These are phyloP conservation scores for Epinephelus cyanopodus DNA, from an alignment of 2,113 vertebrate species.

Conservation along the genomic window DNA sequence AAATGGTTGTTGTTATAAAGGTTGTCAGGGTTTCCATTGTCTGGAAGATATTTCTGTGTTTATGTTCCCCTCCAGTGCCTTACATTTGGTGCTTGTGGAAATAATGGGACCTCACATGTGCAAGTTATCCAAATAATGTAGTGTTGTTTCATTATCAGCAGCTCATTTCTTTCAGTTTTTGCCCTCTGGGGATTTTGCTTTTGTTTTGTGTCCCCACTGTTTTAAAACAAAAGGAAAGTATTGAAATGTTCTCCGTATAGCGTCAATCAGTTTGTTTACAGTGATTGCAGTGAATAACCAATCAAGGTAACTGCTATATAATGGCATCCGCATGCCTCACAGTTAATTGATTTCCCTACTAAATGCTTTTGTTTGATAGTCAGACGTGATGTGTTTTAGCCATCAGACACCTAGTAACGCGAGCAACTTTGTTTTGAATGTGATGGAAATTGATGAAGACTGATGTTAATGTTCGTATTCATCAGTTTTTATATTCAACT, in stretches of 20 bases:
- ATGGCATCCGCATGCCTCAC: neutral
- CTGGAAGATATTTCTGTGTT: slow-evolving; percentile 3
- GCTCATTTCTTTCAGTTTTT: neutral
- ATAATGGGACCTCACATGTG: slow-evolving; percentile 11
- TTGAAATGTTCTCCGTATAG: neutral
- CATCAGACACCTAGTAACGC: too few relatives aligned
- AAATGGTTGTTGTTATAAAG: slow-evolving; percentile 15
- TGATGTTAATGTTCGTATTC: too few relatives aligned
- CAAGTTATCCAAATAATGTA: slow-evolving; percentile 12
- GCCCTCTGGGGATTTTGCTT: neutral
- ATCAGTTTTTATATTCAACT: too few relatives aligned
- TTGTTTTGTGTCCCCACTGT: neutral
- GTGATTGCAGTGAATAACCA: neutral
- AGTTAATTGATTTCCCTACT: neutral
- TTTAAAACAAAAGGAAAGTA: neutral
- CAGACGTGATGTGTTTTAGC: too few relatives aligned
- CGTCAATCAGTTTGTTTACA: neutral
- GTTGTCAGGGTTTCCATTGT: slow-evolving; percentile 25
- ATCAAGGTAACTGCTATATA: neutral
- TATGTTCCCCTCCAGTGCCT: slow-evolving; percentile 2
- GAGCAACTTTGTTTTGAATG: too few relatives aligned
- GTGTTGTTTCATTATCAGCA: neutral
- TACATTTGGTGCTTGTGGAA: neutral
- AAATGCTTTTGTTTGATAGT: neutral
- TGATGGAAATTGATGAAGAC: too few relatives aligned